Conservation (phyloP, 1,140 invertebrate species). For the Acyrthosiphon pisum region DNA sequence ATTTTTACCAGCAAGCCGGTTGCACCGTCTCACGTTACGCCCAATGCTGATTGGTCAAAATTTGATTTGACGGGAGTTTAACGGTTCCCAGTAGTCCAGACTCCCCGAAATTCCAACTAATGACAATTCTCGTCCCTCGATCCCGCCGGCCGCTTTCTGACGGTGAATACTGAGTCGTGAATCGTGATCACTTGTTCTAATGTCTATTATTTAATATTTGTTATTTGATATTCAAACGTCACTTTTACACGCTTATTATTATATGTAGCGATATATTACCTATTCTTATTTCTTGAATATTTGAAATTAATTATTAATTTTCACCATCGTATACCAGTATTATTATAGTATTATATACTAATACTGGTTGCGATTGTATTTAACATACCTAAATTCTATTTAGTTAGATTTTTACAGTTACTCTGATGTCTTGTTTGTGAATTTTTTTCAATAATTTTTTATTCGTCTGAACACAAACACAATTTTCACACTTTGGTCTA, state of each 20-base stretch:
- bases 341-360: background rate
- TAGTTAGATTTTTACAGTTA: background rate
- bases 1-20: background rate
- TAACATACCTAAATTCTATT: background rate
- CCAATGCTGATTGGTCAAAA: background rate
- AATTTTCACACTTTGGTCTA: background rate
- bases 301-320: background rate
- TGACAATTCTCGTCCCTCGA: background rate
- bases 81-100: background rate
- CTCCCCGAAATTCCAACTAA: no score
- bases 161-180: no score
- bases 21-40: background rate
- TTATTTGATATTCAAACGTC: background rate
- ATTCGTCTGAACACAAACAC: background rate
- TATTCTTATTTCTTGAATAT: no score
- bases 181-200: no score
- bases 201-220: no score
- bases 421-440: background rate
- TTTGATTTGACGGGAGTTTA: background rate
- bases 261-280: background rate
- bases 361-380: background rate
- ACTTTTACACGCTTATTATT: background rate
- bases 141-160: no score
- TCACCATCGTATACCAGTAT: background rate
- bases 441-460: background rate